These are phyloP conservation scores for Diadumene lineata DNA, from an alignment of 92 coral and sea anemone species.

Conservation along the genomic window DNA sequence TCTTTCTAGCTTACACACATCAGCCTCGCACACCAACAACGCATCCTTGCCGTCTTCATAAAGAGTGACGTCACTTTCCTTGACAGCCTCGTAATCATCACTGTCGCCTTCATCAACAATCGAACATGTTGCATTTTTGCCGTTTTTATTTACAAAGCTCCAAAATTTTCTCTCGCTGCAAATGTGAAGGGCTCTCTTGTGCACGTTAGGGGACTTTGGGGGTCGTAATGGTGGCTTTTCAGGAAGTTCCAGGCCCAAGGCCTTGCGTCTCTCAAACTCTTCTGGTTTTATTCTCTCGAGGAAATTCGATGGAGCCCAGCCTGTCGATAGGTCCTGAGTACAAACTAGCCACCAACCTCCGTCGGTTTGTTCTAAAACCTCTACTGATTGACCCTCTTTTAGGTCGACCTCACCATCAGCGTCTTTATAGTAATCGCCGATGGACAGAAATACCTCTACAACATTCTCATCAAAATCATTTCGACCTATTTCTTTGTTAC, in stretches of 20 bases:
- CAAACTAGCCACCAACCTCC: conserved; percentile 97
- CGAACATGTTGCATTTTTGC: conserved; percentile 28
- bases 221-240: conserved; percentile 38
- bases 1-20: background rate
- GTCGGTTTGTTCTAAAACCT: conserved; percentile 71
- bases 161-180: conserved; percentile 44
- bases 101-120: conserved; percentile 16
- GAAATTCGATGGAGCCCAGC: conserved; percentile 98
- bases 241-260: conserved; percentile 13
- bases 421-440: conserved; percentile 66
- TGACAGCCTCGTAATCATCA: background rate
- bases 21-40: background rate
- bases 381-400: conserved; percentile 70
- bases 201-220: conserved; percentile 49
- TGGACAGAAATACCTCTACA: conserved; percentile 38
- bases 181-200: conserved; percentile 38
- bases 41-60: background rate
- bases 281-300: conserved; percentile 58
- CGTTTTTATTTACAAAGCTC: conserved; percentile 37
- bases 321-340: conserved; percentile 69
- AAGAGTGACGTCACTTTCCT: background rate
- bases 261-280: conserved; percentile 1
- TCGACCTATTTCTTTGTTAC: background rate
- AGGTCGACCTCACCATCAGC: conserved; percentile 66
- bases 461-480: background rate